phyloP scores from a whole-genome alignment of 2,113 vertebrate genomes.

The Furnarius figulus region DNA sequence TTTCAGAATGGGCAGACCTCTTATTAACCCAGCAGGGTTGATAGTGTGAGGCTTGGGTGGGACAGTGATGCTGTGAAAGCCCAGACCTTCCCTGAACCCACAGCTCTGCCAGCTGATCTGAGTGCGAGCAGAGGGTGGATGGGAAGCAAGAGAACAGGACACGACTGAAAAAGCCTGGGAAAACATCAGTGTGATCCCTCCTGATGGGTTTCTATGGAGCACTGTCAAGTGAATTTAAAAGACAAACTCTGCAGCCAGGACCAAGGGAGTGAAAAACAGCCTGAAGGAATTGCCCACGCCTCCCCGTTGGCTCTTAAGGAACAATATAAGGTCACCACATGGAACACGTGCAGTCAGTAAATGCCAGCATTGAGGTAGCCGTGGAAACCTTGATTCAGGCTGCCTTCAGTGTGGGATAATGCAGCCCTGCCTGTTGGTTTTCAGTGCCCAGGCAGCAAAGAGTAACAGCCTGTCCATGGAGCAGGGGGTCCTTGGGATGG shows the following conservation, averaged over 20 bases:
- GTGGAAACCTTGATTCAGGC: neutral
- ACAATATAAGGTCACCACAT: neutral
- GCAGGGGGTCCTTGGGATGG: neutral
- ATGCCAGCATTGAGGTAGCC: neutral
- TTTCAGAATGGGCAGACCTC: neutral
- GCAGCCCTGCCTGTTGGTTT: neutral
- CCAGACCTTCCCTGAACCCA: neutral
- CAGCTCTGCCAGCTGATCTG: neutral
- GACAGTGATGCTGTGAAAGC: neutral
- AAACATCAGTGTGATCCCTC: neutral
- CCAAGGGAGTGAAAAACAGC: neutral
- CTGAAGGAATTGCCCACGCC: neutral
- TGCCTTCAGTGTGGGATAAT: neutral
- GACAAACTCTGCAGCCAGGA: neutral
- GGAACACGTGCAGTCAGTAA: neutral
- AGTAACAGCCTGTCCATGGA: neutral
- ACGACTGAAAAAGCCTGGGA: neutral
- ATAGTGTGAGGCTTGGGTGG: neutral
- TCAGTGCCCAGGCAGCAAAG: neutral
- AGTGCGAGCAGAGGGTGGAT: neutral
- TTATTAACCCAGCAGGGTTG: neutral
- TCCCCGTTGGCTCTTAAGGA: neutral
- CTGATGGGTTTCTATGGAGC: neutral
- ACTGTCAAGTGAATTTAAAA: neutral
- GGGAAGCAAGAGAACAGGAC: neutral